Conservation (phyloP, 1,140 invertebrate genomes). For the Drosophila tropicalis region DNA sequence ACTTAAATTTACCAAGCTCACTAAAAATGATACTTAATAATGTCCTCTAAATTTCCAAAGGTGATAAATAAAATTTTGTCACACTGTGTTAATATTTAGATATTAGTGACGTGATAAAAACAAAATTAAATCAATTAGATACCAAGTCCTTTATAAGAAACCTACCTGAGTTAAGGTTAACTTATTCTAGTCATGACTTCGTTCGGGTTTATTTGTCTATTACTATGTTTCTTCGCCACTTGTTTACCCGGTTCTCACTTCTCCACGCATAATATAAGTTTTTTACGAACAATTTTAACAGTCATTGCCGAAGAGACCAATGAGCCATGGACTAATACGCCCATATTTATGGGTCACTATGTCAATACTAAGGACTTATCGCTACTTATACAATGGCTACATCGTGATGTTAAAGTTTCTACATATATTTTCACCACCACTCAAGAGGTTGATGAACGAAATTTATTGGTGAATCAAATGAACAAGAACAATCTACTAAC, state of each 20-base stretch:
- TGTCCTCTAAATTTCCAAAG: too few species aligned
- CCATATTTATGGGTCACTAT: constrained; percentile 43
- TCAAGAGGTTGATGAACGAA: not conserved
- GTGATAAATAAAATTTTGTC: constrained; percentile 1
- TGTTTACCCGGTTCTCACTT: constrained; percentile 18
- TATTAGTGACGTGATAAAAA: not conserved
- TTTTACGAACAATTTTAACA: constrained; percentile 31
- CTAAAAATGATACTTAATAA: too few species aligned
- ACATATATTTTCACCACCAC: constrained; percentile 28
- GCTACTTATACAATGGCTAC: constrained; percentile 51
- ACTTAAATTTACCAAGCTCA: too few species aligned
- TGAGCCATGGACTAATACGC: constrained; percentile 50
- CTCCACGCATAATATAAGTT: constrained; percentile 39
- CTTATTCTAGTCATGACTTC: not conserved
- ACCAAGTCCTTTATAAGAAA: constrained; percentile 11
- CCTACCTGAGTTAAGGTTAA: constrained; percentile 16
- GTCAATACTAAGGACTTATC: constrained; percentile 13
- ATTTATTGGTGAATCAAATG: constrained; percentile 38
- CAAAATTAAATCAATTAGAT: constrained; percentile 52
- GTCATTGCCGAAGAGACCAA: not conserved
- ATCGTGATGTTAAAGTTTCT: constrained; percentile 33
- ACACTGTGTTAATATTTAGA: not conserved
- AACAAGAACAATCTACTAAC: constrained; percentile 32
- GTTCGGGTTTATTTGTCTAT: not conserved
- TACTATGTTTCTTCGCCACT: not conserved